Evolutionary conservation across 2,888 invertebrate genomes (phyloP).

Genomic region (Heteropelma amictum): DNA sequence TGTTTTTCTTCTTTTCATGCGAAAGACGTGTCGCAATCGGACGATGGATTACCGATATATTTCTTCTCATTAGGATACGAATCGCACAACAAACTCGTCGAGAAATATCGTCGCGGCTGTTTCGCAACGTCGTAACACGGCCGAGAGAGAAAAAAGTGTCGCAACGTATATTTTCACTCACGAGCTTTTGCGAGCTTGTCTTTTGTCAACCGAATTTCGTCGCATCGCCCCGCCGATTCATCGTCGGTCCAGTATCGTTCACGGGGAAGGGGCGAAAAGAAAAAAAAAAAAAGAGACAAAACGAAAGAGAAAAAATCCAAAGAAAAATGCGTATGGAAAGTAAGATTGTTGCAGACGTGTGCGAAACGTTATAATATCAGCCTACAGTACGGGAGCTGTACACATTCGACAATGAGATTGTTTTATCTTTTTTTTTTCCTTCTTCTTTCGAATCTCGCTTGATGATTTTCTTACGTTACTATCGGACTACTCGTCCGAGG

Average conservation of each 20-base stretch:
- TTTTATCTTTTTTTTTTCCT: slow-evolving; percentile 58
- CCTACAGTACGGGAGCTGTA: slow-evolving; percentile 64
- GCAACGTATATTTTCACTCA: no score
- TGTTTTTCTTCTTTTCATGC: no score
- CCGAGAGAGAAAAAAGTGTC: no score
- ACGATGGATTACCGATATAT: no score
- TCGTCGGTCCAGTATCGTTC: slow-evolving; percentile 50
- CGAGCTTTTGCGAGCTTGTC: no score
- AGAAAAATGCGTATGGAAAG: slow-evolving; percentile 46
- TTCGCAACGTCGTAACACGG: no score
- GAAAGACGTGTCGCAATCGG: no score
- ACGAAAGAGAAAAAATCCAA: slow-evolving; percentile 33
- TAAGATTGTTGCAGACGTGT: slow-evolving; percentile 43
- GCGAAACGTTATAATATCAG: slow-evolving; percentile 63
- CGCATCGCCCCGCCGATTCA: neutral
- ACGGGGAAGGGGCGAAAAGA: slow-evolving; percentile 38
- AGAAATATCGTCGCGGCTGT: no score
- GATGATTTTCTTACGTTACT: slow-evolving; percentile 64
- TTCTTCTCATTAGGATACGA: no score
- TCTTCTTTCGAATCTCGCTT: slow-evolving; percentile 65
- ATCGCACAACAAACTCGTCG: no score
- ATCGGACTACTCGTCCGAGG: slow-evolving; percentile 65
- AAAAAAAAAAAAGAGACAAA: slow-evolving; percentile 26
- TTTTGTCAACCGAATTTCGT: neutral
- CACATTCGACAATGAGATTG: slow-evolving; percentile 63